phyloP scores from a whole-genome alignment of 2,888 invertebrate genomes.

The Troides helena region DNA sequence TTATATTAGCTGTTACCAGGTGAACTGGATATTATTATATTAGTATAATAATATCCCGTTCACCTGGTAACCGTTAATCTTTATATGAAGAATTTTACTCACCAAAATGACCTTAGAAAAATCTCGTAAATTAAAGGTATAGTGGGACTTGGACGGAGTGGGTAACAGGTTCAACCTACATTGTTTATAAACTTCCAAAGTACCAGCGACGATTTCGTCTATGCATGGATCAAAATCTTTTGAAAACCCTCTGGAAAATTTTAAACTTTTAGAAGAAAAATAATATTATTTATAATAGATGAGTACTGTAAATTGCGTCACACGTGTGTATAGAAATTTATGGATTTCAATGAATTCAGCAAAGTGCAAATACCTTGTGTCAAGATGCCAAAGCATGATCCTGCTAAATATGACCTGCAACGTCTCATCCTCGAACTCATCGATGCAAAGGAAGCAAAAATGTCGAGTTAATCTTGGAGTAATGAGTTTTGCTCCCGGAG shows the following conservation, averaged over 20 bases:
- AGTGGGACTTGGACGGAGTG: constrained; percentile 96
- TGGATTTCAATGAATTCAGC: neutral
- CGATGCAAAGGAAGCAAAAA: constrained; percentile 91
- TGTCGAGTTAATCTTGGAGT: constrained; percentile 93
- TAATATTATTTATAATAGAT: no score
- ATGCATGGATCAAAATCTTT: constrained; percentile 97
- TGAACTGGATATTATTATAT: no score
- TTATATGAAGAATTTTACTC: constrained; percentile 32
- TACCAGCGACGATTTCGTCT: constrained; percentile 92
- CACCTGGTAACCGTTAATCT: no score
- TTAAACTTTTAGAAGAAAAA: neutral
- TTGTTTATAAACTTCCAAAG: constrained; percentile 91
- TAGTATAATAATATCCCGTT: no score
- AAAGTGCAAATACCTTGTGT: constrained; percentile 82
- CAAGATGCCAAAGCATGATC: constrained; percentile 97
- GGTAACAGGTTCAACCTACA: constrained; percentile 91
- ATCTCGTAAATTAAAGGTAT: constrained; percentile 96
- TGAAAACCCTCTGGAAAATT: constrained; percentile 87
- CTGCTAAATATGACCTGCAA: constrained; percentile 92
- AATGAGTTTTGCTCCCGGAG: constrained; percentile 90
- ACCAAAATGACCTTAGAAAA: constrained; percentile 95
- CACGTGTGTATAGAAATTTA: neutral
- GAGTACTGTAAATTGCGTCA: no score
- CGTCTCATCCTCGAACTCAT: constrained; percentile 92
- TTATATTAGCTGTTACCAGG: no score